Conservation (phyloP, 1,140 invertebrate species). For the Telenomus remus region DNA sequence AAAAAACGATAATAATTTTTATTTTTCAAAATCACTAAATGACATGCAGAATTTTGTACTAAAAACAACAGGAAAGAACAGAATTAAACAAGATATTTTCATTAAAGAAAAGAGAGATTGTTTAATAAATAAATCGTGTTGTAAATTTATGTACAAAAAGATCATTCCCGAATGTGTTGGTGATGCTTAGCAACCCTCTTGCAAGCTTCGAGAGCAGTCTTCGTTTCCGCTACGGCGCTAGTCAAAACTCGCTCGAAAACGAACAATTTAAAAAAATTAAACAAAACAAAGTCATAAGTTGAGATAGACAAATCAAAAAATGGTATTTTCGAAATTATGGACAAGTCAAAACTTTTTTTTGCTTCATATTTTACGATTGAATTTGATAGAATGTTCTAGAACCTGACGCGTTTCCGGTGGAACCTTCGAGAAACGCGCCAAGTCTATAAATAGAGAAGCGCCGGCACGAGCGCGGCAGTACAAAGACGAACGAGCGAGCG, state of each 20-base stretch:
- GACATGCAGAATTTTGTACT: no score
- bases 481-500: background rate
- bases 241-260: slow-evolving; percentile 19
- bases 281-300: no score
- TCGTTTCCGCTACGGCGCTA: slow-evolving; percentile 35
- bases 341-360: background rate
- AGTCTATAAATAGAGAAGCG: slow-evolving; percentile 36
- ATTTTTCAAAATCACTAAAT: no score
- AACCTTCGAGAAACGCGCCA: slow-evolving; percentile 33
- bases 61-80: no score
- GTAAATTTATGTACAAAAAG: no score
- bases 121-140: no score
- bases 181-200: slow-evolving; percentile 29
- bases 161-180: background rate
- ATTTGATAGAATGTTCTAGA: slow-evolving; percentile 33
- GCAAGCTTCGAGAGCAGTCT: slow-evolving; percentile 43
- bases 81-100: no score
- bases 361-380: background rate
- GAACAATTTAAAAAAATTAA: slow-evolving; percentile 9
- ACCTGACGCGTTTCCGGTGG: slow-evolving; percentile 26
- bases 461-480: slow-evolving; percentile 14
- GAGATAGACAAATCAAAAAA: no score
- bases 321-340: background rate
- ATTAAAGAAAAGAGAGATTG: no score
- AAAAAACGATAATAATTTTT: no score